These are phyloP conservation scores for Meiosimyza platycephala DNA, from an alignment of 2,888 invertebrate genomes.

Conservation along the genomic window DNA sequence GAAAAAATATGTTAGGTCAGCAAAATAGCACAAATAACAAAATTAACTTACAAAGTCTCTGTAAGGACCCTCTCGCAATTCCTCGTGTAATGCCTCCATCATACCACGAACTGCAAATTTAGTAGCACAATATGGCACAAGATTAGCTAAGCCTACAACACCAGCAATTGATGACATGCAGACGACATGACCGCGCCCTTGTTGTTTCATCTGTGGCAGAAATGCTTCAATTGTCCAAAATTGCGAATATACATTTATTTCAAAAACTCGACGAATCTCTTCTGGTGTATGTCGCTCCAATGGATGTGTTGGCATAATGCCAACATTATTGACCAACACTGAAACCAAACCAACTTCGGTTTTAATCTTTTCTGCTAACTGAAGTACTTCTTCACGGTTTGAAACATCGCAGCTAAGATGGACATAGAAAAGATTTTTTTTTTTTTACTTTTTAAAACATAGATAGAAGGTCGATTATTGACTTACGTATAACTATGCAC, in stretches of 20 bases:
- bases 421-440: background rate
- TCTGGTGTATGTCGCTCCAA: slow-evolving; percentile 74
- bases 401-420: slow-evolving; percentile 81
- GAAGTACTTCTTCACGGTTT: slow-evolving; percentile 75
- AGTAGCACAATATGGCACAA: slow-evolving; percentile 84
- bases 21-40: background rate
- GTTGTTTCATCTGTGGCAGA: slow-evolving; percentile 80
- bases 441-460: background rate
- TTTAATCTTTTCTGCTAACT: slow-evolving; percentile 73
- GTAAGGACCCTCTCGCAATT: slow-evolving; percentile 72
- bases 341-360: slow-evolving; percentile 81
- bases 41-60: slow-evolving; percentile 54
- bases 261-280: slow-evolving; percentile 78
- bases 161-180: slow-evolving; percentile 83
- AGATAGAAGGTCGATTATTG: too few relatives aligned
- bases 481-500: slow-evolving; percentile 68
- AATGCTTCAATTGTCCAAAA: slow-evolving; percentile 83
- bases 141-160: slow-evolving; percentile 76
- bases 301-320: slow-evolving; percentile 84
- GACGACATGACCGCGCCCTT: slow-evolving; percentile 82
- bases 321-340: slow-evolving; percentile 87
- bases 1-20: background rate
- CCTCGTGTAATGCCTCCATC: slow-evolving; percentile 85
- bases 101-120: slow-evolving; percentile 87
- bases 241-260: slow-evolving; percentile 83